Conservation (phyloP, 2,113 vertebrate species). For the Labeo rohita region DNA sequence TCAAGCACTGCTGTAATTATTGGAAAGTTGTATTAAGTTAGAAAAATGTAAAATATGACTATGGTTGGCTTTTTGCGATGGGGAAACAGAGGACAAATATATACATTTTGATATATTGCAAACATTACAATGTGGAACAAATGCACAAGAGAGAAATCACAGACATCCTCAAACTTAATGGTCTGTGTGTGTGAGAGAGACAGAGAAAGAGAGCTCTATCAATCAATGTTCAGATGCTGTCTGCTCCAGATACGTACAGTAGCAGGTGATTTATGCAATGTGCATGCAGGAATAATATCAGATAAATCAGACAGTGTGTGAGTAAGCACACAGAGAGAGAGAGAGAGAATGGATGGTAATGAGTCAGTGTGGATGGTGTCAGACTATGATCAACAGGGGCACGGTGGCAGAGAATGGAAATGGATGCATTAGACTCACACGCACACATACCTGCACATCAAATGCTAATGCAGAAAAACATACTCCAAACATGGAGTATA, state of each 20-base stretch:
- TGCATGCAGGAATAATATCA: constrained; percentile 35
- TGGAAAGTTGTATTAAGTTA: not conserved
- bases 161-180: not conserved
- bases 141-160: constrained; percentile 1
- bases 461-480: constrained; percentile 26
- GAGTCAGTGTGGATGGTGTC: constrained; percentile 9
- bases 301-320: constrained; percentile 30
- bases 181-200: not conserved
- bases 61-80: not conserved
- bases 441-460: not conserved
- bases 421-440: constrained; percentile 24
- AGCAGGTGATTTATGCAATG: constrained; percentile 41
- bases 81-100: not conserved
- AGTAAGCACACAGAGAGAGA: constrained; percentile 58
- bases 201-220: not conserved
- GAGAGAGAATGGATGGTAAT: constrained; percentile 33
- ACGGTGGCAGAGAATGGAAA: constrained; percentile 6
- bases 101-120: not conserved
- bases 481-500: not conserved
- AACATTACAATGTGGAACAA: not conserved
- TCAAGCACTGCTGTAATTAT: not conserved
- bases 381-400: not conserved
- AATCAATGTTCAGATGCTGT: not conserved
- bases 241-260: constrained; percentile 45
- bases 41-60: not conserved